Conservation (phyloP, 1,140 invertebrate genomes). For the Proctacanthus coquilletti region DNA sequence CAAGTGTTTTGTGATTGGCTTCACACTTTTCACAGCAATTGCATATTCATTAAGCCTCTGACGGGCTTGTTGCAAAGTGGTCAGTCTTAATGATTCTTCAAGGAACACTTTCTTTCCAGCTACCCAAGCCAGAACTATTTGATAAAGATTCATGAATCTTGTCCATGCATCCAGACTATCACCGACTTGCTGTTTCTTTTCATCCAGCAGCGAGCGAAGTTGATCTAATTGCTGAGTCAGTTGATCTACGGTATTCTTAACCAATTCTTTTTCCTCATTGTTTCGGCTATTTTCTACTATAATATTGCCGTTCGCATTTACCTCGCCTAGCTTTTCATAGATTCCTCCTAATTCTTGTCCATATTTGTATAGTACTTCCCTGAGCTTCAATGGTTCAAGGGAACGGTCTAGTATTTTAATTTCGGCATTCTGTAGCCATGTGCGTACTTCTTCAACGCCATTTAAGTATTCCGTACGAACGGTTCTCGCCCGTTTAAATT, state of each 20-base stretch:
- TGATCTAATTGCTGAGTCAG: conserved; percentile 63
- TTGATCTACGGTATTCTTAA: conserved; percentile 56
- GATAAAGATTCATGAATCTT: conserved; percentile 67
- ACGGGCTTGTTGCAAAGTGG: conserved; percentile 60
- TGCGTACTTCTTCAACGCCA: conserved; percentile 64
- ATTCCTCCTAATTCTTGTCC: conserved; percentile 56
- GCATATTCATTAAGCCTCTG: conserved; percentile 77
- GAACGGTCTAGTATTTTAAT: conserved; percentile 65
- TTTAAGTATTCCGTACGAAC: conserved; percentile 59
- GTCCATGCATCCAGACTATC: conserved; percentile 79
- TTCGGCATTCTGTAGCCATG: conserved; percentile 69
- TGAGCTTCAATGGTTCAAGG: conserved; percentile 56
- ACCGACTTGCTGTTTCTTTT: conserved; percentile 66
- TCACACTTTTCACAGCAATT: conserved; percentile 74
- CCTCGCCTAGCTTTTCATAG: conserved; percentile 58
- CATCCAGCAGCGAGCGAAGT: conserved; percentile 59
- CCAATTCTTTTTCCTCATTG: conserved; percentile 56
- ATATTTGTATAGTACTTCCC: conserved; percentile 59
- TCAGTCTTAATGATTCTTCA: conserved; percentile 55
- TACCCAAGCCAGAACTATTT: conserved; percentile 67
- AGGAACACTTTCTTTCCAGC: conserved; percentile 67
- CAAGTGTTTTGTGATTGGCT: conserved; percentile 72
- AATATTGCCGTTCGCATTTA: conserved; percentile 57
- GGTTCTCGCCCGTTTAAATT: conserved; percentile 70
- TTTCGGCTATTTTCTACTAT: conserved; percentile 66